Conservation (phyloP, 2,113 vertebrate genomes). For the Semnopithecus entellus region DNA sequence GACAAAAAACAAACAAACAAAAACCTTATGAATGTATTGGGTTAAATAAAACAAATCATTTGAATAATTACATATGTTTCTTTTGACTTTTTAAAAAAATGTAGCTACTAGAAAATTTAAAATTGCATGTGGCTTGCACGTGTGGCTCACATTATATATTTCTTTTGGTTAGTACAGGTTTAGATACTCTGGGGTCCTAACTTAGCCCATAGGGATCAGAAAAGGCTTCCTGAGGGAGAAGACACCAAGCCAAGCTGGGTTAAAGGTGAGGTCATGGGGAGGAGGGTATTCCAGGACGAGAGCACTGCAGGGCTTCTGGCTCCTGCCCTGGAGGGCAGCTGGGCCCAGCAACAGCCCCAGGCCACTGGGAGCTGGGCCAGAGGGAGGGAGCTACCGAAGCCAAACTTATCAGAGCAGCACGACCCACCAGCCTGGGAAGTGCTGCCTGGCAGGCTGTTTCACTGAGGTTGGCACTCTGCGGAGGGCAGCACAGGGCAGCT, state of each 20-base stretch:
- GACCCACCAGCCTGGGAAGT: slow-evolving; percentile 14
- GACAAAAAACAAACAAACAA: neutral
- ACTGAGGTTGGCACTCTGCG: neutral
- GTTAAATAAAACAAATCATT: slow-evolving; percentile 29
- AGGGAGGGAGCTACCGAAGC: slow-evolving; percentile 36
- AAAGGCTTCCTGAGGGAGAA: neutral
- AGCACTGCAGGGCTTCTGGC: neutral
- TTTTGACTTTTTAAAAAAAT: neutral
- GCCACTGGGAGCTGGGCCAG: slow-evolving; percentile 21
- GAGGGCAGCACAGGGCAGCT: neutral
- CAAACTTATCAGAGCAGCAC: slow-evolving; percentile 42
- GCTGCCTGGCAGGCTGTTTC: neutral
- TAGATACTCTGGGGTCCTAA: neutral
- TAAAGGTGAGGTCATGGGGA: neutral
- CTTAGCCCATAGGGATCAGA: neutral
- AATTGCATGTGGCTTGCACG: neutral
- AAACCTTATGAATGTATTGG: neutral
- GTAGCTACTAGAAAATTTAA: neutral
- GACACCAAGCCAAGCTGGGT: neutral
- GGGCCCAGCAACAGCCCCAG: slow-evolving; percentile 21
- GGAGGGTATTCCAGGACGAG: slow-evolving; percentile 13
- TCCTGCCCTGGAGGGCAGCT: neutral
- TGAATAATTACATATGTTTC: slow-evolving; percentile 4
- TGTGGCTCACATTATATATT: neutral
- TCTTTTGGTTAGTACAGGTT: neutral